Conservation (phyloP, 1,140 invertebrate genomes). For the Stegodyphus dumicola region DNA sequence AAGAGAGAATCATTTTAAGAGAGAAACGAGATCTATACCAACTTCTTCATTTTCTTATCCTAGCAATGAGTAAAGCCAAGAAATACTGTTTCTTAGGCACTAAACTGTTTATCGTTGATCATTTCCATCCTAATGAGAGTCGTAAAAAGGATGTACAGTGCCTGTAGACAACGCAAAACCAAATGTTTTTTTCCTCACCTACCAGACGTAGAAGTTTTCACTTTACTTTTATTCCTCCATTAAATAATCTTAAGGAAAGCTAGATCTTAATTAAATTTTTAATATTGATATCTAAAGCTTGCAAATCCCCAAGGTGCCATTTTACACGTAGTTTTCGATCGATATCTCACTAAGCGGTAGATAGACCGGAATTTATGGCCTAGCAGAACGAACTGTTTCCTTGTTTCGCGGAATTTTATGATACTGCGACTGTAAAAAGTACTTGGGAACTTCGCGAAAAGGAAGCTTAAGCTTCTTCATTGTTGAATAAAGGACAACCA, state of each 20-base stretch:
- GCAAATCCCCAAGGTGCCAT: neutral
- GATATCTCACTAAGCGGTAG: slow-evolving; percentile 9
- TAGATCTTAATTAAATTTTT: slow-evolving; percentile 4
- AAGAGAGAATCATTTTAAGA: no score
- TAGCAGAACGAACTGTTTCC: slow-evolving; percentile 12
- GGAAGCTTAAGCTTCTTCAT: neutral
- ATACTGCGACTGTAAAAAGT: neutral
- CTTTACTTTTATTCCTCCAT: neutral
- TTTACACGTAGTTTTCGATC: neutral
- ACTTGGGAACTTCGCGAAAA: neutral
- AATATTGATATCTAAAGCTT: slow-evolving; percentile 4
- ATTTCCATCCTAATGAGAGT: no score
- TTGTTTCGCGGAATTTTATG: slow-evolving; percentile 5
- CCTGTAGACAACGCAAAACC: no score
- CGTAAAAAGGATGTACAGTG: no score
- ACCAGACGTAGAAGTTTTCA: no score
- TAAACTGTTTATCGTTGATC: no score
- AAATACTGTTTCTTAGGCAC: no score
- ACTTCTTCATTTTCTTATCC: no score
- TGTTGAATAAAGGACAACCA: slow-evolving; percentile 13
- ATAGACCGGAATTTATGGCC: slow-evolving; percentile 24
- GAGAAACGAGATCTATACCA: no score
- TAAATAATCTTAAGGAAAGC: neutral
- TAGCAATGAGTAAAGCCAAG: no score
- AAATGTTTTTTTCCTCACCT: no score